A percentile compares a stretch with the other conserved stretches of the same genome.
phyloP scores from a whole-genome alignment of 1,140 invertebrate genomes.

The Chlorops oryzae region DNA sequence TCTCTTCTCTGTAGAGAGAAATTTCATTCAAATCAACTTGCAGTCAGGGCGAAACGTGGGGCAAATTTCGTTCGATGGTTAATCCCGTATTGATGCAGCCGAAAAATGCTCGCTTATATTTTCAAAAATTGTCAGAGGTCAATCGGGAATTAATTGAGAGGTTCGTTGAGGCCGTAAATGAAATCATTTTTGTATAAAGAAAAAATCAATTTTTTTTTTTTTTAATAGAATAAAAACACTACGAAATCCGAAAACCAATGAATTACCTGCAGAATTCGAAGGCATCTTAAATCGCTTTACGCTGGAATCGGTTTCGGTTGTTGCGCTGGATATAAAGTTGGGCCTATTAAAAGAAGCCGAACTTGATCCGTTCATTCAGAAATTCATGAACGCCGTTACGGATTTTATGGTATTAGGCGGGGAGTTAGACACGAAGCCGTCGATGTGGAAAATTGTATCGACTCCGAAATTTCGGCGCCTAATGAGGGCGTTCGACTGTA shows the following conservation, averaged over 20 bases:
- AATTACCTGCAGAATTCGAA: neutral
- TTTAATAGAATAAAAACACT: neutral
- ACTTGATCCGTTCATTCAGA: constrained; percentile 48
- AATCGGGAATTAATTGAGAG: constrained; percentile 36
- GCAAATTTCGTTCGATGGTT: constrained; percentile 27
- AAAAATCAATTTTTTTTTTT: too few relatives aligned
- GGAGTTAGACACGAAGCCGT: constrained; percentile 57
- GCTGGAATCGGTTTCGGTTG: neutral
- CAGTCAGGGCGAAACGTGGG: constrained; percentile 31
- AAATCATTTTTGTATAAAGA: too few relatives aligned
- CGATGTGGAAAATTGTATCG: constrained; percentile 56
- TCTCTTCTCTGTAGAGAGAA: too few relatives aligned
- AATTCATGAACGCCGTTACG: constrained; percentile 53
- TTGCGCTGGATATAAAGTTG: constrained; percentile 5
- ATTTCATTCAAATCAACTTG: too few relatives aligned
- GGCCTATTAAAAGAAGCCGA: constrained; percentile 35
- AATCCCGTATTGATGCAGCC: constrained; percentile 42
- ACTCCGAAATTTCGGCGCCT: constrained; percentile 55
- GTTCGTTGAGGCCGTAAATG: too few relatives aligned
- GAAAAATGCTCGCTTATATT: constrained; percentile 28
- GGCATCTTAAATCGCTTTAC: constrained; percentile 45
- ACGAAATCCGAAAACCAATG: neutral
- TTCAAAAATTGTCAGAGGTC: constrained; percentile 34
- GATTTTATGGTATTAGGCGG: constrained; percentile 50
- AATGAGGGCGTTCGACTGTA: constrained; percentile 47